Evolutionary conservation across 2,113 vertebrate genomes (phyloP), one percentile per base, ranked within the genome.

Genomic region (Oxyura jamaicensis): DNA sequence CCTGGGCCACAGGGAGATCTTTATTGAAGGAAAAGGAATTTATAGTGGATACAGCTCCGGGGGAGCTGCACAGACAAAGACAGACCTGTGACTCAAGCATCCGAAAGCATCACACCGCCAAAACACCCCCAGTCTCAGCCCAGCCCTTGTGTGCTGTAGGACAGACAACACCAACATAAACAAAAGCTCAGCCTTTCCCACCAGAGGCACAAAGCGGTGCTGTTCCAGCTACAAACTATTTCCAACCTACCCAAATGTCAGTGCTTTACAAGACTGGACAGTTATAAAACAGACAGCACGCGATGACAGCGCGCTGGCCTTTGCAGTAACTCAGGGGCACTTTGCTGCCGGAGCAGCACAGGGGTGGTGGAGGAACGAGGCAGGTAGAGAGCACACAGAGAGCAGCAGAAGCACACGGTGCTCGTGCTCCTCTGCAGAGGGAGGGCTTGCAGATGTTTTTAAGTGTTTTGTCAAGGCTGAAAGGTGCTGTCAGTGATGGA

Each of bases 161-260:
- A 91, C 69, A 79, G 86, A 81, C 80, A 93, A 10, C 81, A 91
- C 28, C 77, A 79, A 72, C 66, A 72, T 4, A 78, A 96, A 95
- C 79, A 94, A 84, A 73, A 92, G 52, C 66, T 89, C 91, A 93
- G 81, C 39, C 48, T 89, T 89, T 91, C 65, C 65, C 77, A 92
- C 52, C 77, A 84, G 71, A 86, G 74, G 52, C 52, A 86, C 13
- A 42, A 81, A 84, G 12, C 44, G 52, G 31, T 25, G n/a, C 83
- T 84, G 21, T 72, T 82, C 68, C 80, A 94, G 21, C 83, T 83
- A 72, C 75, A 85, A 59, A 74, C 55, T 39, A 33, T 77, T 92
- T 93, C 77, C 83, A 88, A 13, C 44, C 53, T 58, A 82, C 79
- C 62, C 86, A 79, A 93, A 87, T 76, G 84, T 83, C 77, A 93